Conservation (phyloP, 1,140 invertebrate species). For the Brachionus asplanchnoidis region DNA sequence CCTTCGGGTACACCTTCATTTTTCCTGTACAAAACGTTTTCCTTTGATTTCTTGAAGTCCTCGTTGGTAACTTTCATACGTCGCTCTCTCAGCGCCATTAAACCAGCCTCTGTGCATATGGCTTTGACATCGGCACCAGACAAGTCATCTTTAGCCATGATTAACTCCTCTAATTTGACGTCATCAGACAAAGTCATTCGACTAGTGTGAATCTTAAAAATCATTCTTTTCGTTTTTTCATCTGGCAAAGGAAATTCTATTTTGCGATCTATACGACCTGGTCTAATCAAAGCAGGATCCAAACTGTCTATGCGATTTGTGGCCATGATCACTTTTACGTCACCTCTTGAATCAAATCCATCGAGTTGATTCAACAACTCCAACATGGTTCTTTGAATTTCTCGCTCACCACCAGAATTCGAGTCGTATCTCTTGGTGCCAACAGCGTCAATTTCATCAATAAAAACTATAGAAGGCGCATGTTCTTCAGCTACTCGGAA, state of each 20-base stretch:
- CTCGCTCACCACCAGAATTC: constrained; percentile 96
- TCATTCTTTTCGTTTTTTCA: constrained; percentile 95
- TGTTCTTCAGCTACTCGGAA: constrained; percentile 98
- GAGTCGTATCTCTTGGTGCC: constrained; percentile 99
- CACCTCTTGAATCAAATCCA: constrained; percentile 92
- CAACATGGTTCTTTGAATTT: constrained; percentile 99
- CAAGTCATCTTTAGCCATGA: constrained; percentile 98
- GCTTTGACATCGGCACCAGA: constrained; percentile 89
- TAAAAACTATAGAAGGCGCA: constrained; percentile 98
- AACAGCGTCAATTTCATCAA: constrained; percentile 99
- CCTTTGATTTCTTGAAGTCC: constrained; percentile 98
- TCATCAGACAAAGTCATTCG: constrained; percentile 95
- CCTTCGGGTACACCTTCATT: constrained; percentile 98
- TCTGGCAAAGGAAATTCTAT: constrained; percentile 99
- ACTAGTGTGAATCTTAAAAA: constrained; percentile 96
- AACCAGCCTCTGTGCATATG: constrained; percentile 98
- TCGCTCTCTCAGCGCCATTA: constrained; percentile 91
- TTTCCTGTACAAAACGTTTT: constrained; percentile 97
- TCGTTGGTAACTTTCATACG: constrained; percentile 99
- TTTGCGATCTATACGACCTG: constrained; percentile 96
- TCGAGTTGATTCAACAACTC: constrained; percentile 97
- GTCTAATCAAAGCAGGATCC: constrained; percentile 95
- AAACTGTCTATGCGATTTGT: constrained; percentile 98
- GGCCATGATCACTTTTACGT: constrained; percentile 97
- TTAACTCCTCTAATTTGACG: constrained; percentile 93